Base-by-base conservation (phyloP, 2,888 invertebrate genomes). In the Cheiracanthium punctorium region DNA sequence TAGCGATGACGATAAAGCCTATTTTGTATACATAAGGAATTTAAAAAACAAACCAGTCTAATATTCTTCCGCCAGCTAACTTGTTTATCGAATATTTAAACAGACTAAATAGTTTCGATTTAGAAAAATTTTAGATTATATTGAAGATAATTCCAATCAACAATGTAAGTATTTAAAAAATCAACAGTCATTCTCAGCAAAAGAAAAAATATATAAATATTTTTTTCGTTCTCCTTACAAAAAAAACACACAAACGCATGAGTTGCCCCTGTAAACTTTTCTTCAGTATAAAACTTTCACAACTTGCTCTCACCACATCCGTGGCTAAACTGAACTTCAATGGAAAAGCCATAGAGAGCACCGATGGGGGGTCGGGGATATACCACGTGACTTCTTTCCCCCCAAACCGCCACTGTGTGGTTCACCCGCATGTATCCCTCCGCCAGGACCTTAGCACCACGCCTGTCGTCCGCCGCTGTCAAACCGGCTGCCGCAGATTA, bases 401-500 rank as follows among this genome's bases (percentile, higher is more conserved):
- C 64, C 85, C 52, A 70, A 80, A 80, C 85, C 85, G 80, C 85
- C 85, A 86, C 85, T 80, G 85, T 86, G 85, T 86, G 85, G 85
- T 86, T 86, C 85, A 80, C 85, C 85, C 70, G 74, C 85, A 80
- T 86, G 85, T 86, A 86, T 86, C 71, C 85, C 85, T 86, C 85
- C 85, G 85, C 85, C 70, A 75, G 85, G 85, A 80, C 80, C 80
- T 80, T 80, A 69, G 79, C 84, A 84, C 84, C 84, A 84, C 85
- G 80, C 85, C 84, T 86, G 85, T 80, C 85, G 52, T 80, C 58
- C 85, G 80, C 85, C 75, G 80, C 85, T 86, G 85, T 86, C 85
- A 86, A 86, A 86, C 85, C 85, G 85, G 85, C 80, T 86, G 85
- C 85, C 85, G 75, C 85, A 86, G 85, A 86, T 86, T 86, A 86